Evolutionary conservation across 2,888 invertebrate genomes (phyloP).

Genomic region (Myopa testacea): DNA sequence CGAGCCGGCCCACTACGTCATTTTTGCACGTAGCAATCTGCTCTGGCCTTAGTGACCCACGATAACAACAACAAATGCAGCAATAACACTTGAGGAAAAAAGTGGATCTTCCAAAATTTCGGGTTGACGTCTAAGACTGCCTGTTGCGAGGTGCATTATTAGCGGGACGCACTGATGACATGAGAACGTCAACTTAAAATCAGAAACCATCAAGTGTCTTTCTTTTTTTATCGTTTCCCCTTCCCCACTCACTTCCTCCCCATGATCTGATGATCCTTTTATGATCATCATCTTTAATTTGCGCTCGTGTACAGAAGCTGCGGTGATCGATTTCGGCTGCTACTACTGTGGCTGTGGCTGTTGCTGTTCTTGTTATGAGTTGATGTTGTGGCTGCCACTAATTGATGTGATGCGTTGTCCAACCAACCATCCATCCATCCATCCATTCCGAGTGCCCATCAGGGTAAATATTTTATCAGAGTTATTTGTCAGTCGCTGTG

Average conservation of each 20-base stretch:
- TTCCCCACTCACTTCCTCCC: not conserved
- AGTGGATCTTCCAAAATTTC: slow-evolving; percentile 2
- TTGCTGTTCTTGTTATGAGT: not conserved
- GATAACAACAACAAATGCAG: slow-evolving; percentile 1
- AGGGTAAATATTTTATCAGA: slow-evolving; percentile 24
- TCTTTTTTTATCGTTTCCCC: not conserved
- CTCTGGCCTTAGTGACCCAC: not conserved
- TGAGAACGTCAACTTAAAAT: slow-evolving; percentile 63
- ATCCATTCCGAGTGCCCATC: slow-evolving; percentile 11
- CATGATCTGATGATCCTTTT: slow-evolving; percentile 18
- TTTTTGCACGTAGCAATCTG: slow-evolving; percentile 32
- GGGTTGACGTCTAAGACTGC: slow-evolving; percentile 53
- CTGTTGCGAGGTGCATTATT: slow-evolving; percentile 67
- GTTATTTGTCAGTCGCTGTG: slow-evolving; percentile 41
- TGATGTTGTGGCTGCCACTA: slow-evolving; percentile 27
- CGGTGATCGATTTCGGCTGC: slow-evolving; percentile 29
- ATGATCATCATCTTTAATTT: slow-evolving; percentile 31
- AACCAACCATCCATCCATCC: slow-evolving; percentile 7
- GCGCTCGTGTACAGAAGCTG: slow-evolving; percentile 32
- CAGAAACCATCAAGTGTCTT: not conserved
- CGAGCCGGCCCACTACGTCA: slow-evolving; percentile 16
- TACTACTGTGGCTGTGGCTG: slow-evolving; percentile 5
- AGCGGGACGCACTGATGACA: slow-evolving; percentile 66
- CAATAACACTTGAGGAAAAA: slow-evolving; percentile 19
- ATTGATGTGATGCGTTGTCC: slow-evolving; percentile 30